Evolutionary conservation across 2,797 vertebrate species (phyloP).

Genomic region (Lemur catta): DNA sequence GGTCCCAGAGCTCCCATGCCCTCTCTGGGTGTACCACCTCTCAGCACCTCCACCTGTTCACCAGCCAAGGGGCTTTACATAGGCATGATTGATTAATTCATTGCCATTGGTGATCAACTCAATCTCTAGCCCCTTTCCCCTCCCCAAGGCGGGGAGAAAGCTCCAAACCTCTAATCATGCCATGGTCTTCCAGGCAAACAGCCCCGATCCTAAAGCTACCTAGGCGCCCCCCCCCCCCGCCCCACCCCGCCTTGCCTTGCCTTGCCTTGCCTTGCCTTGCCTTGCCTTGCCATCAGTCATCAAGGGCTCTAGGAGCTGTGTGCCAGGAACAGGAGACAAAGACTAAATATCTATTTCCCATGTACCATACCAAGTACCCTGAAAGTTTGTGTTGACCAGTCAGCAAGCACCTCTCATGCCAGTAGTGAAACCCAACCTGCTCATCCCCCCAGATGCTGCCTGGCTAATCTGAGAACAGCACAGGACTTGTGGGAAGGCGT

Average conservation of each 20-base stretch:
- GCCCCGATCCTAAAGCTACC: not conserved
- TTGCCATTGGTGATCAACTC: not conserved
- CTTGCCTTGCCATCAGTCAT: not conserved
- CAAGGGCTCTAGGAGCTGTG: not conserved
- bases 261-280: too few relatives aligned
- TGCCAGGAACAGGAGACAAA: not conserved
- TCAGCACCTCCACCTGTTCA: not conserved
- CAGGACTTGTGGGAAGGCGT: too few relatives aligned
- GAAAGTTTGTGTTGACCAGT: not conserved
- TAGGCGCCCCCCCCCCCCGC: too few relatives aligned
- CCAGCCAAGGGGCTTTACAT: too few relatives aligned
- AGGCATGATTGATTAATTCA: not conserved
- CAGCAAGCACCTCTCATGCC: not conserved
- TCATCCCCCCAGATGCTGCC: not conserved
- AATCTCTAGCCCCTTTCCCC: not conserved
- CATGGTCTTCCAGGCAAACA: not conserved
- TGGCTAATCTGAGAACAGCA: not conserved
- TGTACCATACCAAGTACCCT: fast-evolving
- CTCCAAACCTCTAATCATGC: not conserved
- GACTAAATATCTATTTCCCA: not conserved
- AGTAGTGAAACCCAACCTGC: not conserved
- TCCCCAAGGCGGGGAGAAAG: not conserved
- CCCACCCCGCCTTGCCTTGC: too few relatives aligned
- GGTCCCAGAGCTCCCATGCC: too few relatives aligned
- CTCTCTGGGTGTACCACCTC: fast-evolving